Percentiles rank a stretch among this genome's conserved stretches.
phyloP scores from a whole-genome alignment of 1,140 invertebrate species.

The Pissodes strobi region DNA sequence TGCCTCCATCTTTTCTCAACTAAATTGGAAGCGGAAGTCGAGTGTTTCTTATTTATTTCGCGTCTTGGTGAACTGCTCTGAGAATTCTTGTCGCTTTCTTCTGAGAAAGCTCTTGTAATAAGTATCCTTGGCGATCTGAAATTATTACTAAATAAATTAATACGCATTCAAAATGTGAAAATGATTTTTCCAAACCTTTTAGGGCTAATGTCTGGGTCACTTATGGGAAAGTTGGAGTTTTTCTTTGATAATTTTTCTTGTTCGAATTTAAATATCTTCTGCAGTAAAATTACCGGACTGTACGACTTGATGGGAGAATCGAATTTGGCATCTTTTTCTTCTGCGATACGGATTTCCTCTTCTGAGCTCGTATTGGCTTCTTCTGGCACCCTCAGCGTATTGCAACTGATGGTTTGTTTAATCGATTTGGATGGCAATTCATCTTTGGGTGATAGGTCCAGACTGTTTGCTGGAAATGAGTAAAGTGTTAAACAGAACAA shows the following conservation, averaged over 20 bases:
- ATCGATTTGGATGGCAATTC: conserved; percentile 30
- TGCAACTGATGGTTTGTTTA: conserved; percentile 41
- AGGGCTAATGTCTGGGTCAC: conserved; percentile 52
- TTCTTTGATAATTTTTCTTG: conserved; percentile 41
- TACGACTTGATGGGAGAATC: conserved; percentile 57
- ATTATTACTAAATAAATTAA: conserved; percentile 13
- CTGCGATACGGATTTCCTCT: conserved; percentile 53
- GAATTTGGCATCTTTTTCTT: conserved; percentile 31
- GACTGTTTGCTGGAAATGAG: conserved; percentile 40
- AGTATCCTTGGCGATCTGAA: conserved; percentile 67
- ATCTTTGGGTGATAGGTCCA: conserved; percentile 42
- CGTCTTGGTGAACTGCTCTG: conserved; percentile 53
- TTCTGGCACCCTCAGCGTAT: conserved; percentile 57
- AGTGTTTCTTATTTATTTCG: conserved; percentile 60
- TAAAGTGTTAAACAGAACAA: too few species aligned
- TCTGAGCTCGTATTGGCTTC: conserved; percentile 44
- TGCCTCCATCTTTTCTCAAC: conserved; percentile 57
- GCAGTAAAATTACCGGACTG: conserved; percentile 59
- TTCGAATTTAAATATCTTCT: conserved; percentile 58
- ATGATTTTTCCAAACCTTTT: conserved; percentile 44
- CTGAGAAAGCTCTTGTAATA: conserved; percentile 71
- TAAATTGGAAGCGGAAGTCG: conserved; percentile 61
- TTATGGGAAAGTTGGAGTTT: conserved; percentile 40
- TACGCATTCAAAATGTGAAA: conserved; percentile 18
- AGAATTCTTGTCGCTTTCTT: conserved; percentile 64